Conservation (phyloP, 2,113 vertebrate genomes). For the Actenoides hombroni region DNA sequence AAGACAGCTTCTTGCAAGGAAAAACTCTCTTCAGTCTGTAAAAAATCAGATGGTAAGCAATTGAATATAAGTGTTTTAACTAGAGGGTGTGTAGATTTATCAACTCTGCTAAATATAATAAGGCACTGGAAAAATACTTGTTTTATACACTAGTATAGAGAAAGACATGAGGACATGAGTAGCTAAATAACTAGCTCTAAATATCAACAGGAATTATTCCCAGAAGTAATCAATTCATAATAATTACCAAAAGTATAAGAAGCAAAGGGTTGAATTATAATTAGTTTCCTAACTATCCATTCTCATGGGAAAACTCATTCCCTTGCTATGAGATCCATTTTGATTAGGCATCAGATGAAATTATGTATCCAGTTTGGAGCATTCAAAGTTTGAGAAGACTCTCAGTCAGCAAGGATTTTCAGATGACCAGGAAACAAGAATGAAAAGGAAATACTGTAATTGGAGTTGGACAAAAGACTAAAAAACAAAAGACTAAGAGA, state of each 20-base stretch:
- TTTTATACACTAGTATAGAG: not conserved
- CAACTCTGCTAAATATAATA: not conserved
- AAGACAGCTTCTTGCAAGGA: slow-evolving; percentile 83
- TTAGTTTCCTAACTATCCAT: not conserved
- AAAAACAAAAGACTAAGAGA: not conserved
- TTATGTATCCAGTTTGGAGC: not conserved
- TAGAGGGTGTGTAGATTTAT: not conserved
- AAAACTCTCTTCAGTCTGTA: slow-evolving; percentile 83
- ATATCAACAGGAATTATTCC: not conserved
- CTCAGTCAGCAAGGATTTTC: not conserved
- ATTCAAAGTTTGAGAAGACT: not conserved
- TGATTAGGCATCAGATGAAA: not conserved
- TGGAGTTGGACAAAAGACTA: not conserved
- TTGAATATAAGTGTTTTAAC: not conserved
- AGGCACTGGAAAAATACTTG: not conserved
- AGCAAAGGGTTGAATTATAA: not conserved
- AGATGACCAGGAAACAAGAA: not conserved
- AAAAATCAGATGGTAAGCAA: slow-evolving; percentile 81
- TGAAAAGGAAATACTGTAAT: not conserved
- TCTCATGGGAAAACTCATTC: not conserved
- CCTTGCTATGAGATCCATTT: not conserved
- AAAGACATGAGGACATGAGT: not conserved
- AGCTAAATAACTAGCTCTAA: not conserved
- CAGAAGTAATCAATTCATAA: not conserved
- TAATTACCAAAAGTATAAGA: not conserved